Evolutionary conservation across 2,113 vertebrate species (phyloP).

Genomic region (Mustela lutreola): DNA sequence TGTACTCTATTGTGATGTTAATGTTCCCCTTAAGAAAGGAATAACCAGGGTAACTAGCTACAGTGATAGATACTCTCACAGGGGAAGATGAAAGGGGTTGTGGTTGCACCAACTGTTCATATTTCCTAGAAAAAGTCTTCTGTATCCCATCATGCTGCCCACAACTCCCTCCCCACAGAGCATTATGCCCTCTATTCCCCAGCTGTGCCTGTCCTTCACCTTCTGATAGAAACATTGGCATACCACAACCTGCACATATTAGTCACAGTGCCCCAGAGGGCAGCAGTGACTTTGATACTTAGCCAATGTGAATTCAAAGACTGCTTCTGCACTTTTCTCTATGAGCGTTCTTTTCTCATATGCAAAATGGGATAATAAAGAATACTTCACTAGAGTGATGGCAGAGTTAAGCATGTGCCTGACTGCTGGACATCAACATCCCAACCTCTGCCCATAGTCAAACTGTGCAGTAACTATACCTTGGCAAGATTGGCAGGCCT

Average conservation of each 20-base stretch:
- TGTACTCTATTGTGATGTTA: neutral
- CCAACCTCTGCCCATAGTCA: neutral
- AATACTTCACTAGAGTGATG: fast-evolving
- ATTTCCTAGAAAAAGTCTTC: too few species aligned
- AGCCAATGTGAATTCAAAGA: neutral
- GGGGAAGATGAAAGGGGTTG: neutral
- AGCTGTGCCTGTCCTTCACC: neutral
- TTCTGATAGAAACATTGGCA: neutral
- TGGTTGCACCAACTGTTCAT: neutral
- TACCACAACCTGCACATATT: neutral
- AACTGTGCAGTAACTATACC: fast-evolving
- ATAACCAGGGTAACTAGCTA: neutral
- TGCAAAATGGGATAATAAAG: neutral
- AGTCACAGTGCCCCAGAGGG: neutral
- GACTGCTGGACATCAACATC: neutral
- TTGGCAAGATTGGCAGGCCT: neutral
- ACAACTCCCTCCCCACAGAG: neutral
- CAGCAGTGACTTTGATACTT: neutral
- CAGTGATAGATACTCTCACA: neutral
- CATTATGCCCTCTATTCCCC: neutral
- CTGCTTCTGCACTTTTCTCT: neutral
- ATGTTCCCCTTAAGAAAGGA: neutral
- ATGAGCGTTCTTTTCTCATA: neutral
- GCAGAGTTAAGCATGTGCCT: neutral
- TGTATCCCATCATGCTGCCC: neutral